These are phyloP conservation scores for Anoncus sp. DNA, from an alignment of 2,888 invertebrate species.

Conservation along the genomic window DNA sequence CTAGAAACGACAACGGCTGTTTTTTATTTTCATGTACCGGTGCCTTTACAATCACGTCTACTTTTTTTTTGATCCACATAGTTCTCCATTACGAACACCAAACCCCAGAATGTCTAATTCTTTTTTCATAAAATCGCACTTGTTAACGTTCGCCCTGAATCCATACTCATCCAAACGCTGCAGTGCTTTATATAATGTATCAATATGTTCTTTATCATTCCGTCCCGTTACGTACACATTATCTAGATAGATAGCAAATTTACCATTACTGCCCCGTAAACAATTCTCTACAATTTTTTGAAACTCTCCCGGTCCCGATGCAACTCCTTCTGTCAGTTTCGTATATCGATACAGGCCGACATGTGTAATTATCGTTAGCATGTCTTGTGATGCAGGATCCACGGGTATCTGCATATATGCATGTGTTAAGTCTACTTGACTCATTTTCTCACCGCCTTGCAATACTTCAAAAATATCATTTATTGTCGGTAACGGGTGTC, in stretches of 20 bases:
- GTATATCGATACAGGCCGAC: constrained; percentile 1
- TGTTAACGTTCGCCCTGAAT: constrained; percentile 54
- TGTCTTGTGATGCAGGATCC: background rate
- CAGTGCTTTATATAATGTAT: constrained; percentile 60
- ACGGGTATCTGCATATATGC: constrained; percentile 25
- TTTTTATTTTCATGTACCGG: background rate
- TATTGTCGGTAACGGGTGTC: constrained; percentile 39
- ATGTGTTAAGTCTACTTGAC: constrained; percentile 32
- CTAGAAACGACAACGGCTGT: constrained; percentile 1
- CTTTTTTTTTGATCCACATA: background rate
- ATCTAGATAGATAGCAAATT: constrained; percentile 64
- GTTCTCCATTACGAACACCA: constrained; percentile 17
- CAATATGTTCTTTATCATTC: constrained; percentile 55
- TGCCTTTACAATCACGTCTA: background rate
- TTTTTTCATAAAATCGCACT: constrained; percentile 65
- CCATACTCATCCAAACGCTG: constrained; percentile 62
- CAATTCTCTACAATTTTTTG: constrained; percentile 67
- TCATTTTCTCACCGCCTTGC: constrained; percentile 16
- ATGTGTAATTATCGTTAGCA: constrained; percentile 5
- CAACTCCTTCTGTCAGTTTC: constrained; percentile 4
- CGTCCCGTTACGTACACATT: constrained; percentile 66
- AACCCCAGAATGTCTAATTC: constrained; percentile 69
- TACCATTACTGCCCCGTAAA: constrained; percentile 64
- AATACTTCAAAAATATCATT: constrained; percentile 9
- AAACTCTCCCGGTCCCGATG: constrained; percentile 3